A percentile compares a stretch with the other conserved stretches of the same genome.
phyloP scores from a whole-genome alignment of 2,888 invertebrate species.

The Lampropteryx suffumata region DNA sequence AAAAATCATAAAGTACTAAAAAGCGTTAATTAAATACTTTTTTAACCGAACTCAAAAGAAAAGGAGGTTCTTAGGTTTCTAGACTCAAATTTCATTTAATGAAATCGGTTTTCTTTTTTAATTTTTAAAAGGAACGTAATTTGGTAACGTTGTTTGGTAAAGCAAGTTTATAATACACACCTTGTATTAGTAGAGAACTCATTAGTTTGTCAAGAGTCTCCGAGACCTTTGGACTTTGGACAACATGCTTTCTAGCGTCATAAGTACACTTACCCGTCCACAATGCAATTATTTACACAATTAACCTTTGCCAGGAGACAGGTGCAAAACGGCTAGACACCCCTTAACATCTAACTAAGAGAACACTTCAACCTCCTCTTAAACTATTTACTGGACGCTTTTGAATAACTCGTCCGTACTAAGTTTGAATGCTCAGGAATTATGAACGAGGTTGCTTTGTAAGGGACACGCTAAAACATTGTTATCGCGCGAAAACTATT shows the following conservation, averaged over 20 bases:
- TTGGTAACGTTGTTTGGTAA: too few species aligned
- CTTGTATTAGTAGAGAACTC: not conserved
- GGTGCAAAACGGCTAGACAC: conserved; percentile 41
- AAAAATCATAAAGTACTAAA: too few species aligned
- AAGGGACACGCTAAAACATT: too few species aligned
- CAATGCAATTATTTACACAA: conserved; percentile 69
- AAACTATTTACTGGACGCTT: conserved; percentile 25
- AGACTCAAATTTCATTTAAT: too few species aligned
- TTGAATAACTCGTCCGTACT: conserved; percentile 10
- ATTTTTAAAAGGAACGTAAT: too few species aligned
- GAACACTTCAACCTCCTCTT: conserved; percentile 22
- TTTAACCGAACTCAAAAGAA: too few species aligned
- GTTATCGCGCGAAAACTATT: too few species aligned
- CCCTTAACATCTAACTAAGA: conserved; percentile 21
- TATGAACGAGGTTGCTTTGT: not conserved
- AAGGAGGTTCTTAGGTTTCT: too few species aligned
- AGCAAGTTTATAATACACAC: not conserved
- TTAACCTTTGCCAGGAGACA: conserved; percentile 56
- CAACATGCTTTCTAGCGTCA: conserved; percentile 10
- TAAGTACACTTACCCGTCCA: conserved; percentile 24
- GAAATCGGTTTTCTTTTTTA: too few species aligned
- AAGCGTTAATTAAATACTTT: too few species aligned
- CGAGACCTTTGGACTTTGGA: conserved; percentile 11
- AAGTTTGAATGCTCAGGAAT: conserved; percentile 1
- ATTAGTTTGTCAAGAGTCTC: conserved; percentile 4